These are phyloP conservation scores for Lutraria lutraria DNA, from an alignment of 2,888 invertebrate species.

Conservation along the genomic window DNA sequence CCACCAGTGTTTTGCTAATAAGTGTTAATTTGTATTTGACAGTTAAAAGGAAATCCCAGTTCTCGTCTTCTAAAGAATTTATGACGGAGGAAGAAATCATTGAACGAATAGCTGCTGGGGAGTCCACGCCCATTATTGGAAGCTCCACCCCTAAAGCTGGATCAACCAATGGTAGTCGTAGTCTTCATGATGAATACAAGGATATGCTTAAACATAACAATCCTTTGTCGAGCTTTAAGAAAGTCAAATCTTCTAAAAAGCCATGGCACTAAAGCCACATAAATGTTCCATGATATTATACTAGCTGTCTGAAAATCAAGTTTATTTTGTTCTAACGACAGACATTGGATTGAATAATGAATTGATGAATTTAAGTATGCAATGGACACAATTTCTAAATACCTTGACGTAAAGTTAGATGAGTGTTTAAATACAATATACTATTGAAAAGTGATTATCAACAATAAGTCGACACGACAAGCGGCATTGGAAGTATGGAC, in stretches of 20 bases:
- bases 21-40: slow-evolving; percentile 31
- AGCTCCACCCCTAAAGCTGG: slow-evolving; percentile 35
- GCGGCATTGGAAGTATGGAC: neutral
- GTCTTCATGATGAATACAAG: slow-evolving; percentile 43
- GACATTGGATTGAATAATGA: neutral
- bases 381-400: no score
- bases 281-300: neutral
- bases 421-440: neutral
- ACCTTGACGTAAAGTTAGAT: neutral
- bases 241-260: slow-evolving; percentile 23
- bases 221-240: slow-evolving; percentile 24
- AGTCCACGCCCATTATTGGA: slow-evolving; percentile 19
- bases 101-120: neutral
- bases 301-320: neutral
- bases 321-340: neutral
- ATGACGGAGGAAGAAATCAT: slow-evolving; percentile 44
- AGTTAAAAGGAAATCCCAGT: slow-evolving; percentile 56
- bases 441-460: no score
- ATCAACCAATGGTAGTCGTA: slow-evolving; percentile 27
- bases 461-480: no score
- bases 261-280: slow-evolving; percentile 25
- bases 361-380: no score
- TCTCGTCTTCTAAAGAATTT: slow-evolving; percentile 46
- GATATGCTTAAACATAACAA: slow-evolving; percentile 38
- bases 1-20: no score